These are phyloP conservation scores for Microplitis manilae DNA, from an alignment of 2,888 invertebrate genomes.

Conservation along the genomic window DNA sequence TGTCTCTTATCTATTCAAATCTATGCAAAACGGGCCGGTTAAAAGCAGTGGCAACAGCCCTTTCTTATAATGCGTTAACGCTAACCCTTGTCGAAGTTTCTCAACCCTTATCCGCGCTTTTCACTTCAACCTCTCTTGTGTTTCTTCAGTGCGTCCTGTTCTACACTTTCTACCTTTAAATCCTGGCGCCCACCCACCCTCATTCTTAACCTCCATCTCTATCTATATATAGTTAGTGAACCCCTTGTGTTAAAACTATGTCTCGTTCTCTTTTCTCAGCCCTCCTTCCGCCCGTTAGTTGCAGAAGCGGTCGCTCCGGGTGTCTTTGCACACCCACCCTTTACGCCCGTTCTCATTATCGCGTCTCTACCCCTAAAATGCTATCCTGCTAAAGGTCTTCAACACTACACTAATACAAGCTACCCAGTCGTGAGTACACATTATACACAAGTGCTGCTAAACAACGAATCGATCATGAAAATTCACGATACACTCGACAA, in stretches of 20 bases:
- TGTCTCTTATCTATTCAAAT: conserved; percentile 70
- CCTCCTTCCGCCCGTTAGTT: conserved; percentile 46
- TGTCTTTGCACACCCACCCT: conserved; percentile 67
- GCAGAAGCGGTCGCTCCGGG: conserved; percentile 55
- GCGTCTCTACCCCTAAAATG: conserved; percentile 69
- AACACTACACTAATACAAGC: conserved; percentile 36
- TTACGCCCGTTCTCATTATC: conserved; percentile 70
- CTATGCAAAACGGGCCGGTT: conserved; percentile 71
- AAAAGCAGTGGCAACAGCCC: conserved; percentile 57
- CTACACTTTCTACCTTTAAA: conserved; percentile 26
- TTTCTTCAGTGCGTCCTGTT: conserved; percentile 29
- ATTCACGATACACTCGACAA: conserved; percentile 36
- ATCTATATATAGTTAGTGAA: conserved; percentile 21
- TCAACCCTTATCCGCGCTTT: background rate
- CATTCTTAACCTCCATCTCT: conserved; percentile 44
- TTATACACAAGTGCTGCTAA: conserved; percentile 25
- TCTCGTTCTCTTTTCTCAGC: conserved; percentile 28
- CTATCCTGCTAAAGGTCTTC: conserved; percentile 65
- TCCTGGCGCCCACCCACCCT: conserved; percentile 6
- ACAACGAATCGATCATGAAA: conserved; percentile 54
- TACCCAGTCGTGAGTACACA: background rate
- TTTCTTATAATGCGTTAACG: conserved; percentile 58
- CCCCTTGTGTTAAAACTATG: conserved; percentile 37
- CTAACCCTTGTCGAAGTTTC: conserved; percentile 58
- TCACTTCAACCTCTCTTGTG: conserved; percentile 36